Evolutionary conservation across 1,140 invertebrate species (phyloP).

Genomic region (Leucophenga varia): DNA sequence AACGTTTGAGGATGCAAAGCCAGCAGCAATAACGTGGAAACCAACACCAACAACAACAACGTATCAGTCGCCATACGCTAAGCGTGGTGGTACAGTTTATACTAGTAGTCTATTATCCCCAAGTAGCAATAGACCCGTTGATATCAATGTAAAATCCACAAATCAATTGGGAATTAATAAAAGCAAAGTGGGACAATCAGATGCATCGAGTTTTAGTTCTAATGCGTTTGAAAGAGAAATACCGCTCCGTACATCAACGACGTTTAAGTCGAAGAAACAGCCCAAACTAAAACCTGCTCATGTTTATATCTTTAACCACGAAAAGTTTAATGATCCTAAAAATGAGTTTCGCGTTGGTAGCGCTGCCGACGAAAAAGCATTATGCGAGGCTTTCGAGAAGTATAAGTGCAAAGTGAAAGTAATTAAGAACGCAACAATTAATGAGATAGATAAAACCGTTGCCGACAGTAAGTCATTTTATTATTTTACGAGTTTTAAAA

Average conservation of each 20-base stretch:
- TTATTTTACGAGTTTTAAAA: too few relatives aligned
- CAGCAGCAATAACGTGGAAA: neutral
- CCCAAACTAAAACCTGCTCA: conserved; percentile 41
- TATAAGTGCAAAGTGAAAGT: conserved; percentile 38
- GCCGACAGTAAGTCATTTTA: conserved; percentile 35
- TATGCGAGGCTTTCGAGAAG: conserved; percentile 26
- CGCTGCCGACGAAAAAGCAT: conserved; percentile 31
- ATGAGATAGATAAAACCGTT: conserved; percentile 23
- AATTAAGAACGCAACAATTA: conserved; percentile 34
- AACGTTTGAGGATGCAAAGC: neutral
- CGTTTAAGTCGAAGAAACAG: conserved; percentile 16
- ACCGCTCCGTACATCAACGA: conserved; percentile 7
- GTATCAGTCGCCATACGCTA: conserved; percentile 24
- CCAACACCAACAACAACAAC: conserved; percentile 5
- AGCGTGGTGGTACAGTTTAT: too few relatives aligned
- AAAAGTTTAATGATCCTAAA: conserved; percentile 31
- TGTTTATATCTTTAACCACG: conserved; percentile 45
- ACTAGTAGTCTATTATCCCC: too few relatives aligned
- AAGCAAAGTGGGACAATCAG: too few relatives aligned
- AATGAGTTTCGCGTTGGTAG: conserved; percentile 36
- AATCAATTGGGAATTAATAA: too few relatives aligned
- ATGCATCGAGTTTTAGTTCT: too few relatives aligned
- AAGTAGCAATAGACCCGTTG: too few relatives aligned
- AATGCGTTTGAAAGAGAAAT: too few relatives aligned
- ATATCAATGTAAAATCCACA: too few relatives aligned